Base-by-base conservation (phyloP, 2,888 invertebrate species). In the Polymixis lichenea region DNA sequence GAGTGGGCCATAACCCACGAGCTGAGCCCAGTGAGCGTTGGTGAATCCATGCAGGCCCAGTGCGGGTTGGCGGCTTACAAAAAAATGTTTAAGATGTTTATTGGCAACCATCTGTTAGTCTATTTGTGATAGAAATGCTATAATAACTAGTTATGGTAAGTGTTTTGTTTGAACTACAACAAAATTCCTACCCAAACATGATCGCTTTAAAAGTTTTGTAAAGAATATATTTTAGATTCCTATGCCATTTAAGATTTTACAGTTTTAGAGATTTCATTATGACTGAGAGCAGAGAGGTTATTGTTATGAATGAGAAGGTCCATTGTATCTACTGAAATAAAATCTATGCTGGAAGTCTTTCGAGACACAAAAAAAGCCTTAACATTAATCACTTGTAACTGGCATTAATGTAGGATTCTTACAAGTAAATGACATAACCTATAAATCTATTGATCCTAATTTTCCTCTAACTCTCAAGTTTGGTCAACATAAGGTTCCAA, bases 371-470 rank as follows among this genome's bases (percentile, higher is more conserved):
- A 56, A n/a, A 61, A 22, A 25, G 22, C 15, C 1, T 46, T 28
- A 43, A 62, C 4, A 58, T 56, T 58, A 64, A 28, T 64, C 25
- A 25, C 22, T 53, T 77, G 51, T 28, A 32, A 55, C 61, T 62
- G 46, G 56, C 65, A 66, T 53, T 58, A 32, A 51, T 32, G 32
- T 62, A 53, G 56, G 62, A 79, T 70, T 60, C 28, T 58, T 60
- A 64, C 32, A 71, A 68, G 28, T 67, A 38, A 70, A 32, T 82
- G 72, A 77, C 70, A 77, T 73, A 82, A 82, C 72, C 83, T 80
- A 65, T 56, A 65, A 61, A 51, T 60, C n/a, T 71, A 67, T 78
- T 66, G 75, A 75, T 80, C 60, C 32, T 49, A 64, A 55, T 60
- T 81, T 58, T 71, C 46, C 2, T 49, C 0, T n/a, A 49, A 69